These are phyloP conservation scores for Harpagoxenus sublaevis DNA, from an alignment of 2,888 invertebrate species.

Conservation along the genomic window DNA sequence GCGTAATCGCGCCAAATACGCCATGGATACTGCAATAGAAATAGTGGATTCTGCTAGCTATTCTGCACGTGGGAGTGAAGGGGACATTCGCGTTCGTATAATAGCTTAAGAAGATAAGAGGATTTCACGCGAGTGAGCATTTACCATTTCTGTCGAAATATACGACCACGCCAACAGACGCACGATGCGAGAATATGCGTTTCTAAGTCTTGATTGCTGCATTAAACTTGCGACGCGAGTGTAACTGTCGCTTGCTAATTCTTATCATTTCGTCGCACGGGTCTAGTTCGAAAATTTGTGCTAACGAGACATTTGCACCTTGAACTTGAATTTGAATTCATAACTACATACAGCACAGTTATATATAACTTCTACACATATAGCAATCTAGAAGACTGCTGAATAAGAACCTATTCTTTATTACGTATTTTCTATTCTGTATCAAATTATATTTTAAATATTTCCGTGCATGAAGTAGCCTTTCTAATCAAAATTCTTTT, in stretches of 20 bases:
- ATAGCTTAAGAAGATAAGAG: conserved; percentile 52
- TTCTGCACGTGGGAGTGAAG: not conserved
- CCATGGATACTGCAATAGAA: conserved; percentile 12
- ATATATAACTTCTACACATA: not conserved
- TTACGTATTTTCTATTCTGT: not conserved
- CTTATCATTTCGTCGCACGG: conserved; percentile 7
- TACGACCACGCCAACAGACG: not conserved
- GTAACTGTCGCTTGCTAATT: conserved; percentile 6
- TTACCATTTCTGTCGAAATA: conserved; percentile 36
- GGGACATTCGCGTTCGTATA: conserved; percentile 32
- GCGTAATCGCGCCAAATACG: conserved; percentile 24
- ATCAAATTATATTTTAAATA: not conserved
- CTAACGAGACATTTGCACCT: not conserved
- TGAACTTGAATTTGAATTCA: not conserved
- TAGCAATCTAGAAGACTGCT: not conserved
- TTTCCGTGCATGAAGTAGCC: not conserved
- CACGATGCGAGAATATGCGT: conserved; percentile 14
- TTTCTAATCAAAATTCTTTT: not conserved
- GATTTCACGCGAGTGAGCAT: conserved; percentile 31
- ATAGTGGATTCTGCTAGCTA: not conserved
- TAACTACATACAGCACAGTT: not conserved
- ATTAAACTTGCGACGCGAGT: not conserved
- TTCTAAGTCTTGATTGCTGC: conserved; percentile 7
- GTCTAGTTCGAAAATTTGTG: not conserved
- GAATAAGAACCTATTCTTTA: not conserved